A percentile compares a stretch with the other conserved stretches of the same genome.
These are phyloP conservation scores for Sphaerodactylus townsendi DNA, from an alignment of 2,113 vertebrate species.

Conservation along the genomic window DNA sequence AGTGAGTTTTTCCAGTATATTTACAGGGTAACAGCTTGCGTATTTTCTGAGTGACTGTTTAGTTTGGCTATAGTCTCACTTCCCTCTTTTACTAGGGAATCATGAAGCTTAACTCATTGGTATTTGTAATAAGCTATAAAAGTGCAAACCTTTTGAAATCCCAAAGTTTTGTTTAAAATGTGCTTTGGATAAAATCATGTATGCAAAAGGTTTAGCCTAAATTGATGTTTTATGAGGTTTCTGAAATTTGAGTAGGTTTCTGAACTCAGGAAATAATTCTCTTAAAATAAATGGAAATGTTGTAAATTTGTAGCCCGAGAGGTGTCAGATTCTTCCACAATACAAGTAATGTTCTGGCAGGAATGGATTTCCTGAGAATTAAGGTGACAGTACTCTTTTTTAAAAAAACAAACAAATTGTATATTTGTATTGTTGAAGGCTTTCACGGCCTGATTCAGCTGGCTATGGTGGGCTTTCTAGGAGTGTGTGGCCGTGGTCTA, in stretches of 20 bases:
- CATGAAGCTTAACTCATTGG: slow-evolving; percentile 8
- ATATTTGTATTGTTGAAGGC: no score
- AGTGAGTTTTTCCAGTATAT: neutral
- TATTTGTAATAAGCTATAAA: slow-evolving; percentile 24
- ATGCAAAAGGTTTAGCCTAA: neutral
- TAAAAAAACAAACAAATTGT: no score
- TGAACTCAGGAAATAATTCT: neutral
- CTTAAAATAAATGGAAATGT: neutral
- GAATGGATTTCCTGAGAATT: neutral
- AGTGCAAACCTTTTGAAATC: slow-evolving; percentile 8
- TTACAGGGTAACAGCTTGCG: slow-evolving; percentile 1
- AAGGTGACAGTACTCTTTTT: neutral
- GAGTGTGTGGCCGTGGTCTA: no score
- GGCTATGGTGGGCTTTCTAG: no score
- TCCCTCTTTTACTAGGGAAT: neutral
- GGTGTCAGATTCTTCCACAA: neutral
- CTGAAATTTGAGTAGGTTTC: slow-evolving; percentile 9
- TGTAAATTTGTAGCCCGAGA: neutral
- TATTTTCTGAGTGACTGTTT: slow-evolving; percentile 8
- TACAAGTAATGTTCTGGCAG: neutral
- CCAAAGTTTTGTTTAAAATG: neutral
- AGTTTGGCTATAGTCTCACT: neutral
- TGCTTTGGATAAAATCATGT: neutral
- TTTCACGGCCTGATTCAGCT: no score
- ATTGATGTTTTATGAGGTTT: slow-evolving; percentile 14